Evolutionary conservation across 2,113 vertebrate species (phyloP).

Genomic region (Globicephala melas): DNA sequence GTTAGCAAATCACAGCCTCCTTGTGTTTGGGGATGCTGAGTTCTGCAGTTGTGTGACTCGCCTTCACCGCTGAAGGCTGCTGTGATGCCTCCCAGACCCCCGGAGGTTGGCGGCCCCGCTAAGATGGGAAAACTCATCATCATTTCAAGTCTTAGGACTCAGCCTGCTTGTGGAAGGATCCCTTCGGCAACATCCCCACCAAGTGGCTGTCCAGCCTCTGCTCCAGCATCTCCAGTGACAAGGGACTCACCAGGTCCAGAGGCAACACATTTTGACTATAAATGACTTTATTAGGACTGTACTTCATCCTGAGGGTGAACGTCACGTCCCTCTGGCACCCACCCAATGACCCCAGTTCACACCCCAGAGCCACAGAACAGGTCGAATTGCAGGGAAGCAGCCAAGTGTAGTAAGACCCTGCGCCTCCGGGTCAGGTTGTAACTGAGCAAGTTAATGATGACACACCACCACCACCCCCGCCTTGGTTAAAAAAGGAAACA

Average conservation of each 20-base stretch:
- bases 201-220: not conserved
- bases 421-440: not conserved
- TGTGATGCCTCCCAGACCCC: not conserved
- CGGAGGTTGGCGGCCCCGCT: rapidly evolving
- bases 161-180: not conserved
- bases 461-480: not conserved
- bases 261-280: not conserved
- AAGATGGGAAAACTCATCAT: rapidly evolving
- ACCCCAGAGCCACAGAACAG: not conserved
- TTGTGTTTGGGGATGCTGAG: not conserved
- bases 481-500: not conserved
- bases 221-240: rapidly evolving
- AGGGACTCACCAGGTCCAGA: not conserved
- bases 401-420: not conserved
- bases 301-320: not conserved
- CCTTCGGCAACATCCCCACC: slow-evolving; percentile 55
- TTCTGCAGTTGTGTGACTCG: rapidly evolving
- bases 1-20: not conserved
- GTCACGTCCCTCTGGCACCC: not conserved
- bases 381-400: not conserved
- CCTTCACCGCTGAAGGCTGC: not conserved
- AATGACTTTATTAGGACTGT: not conserved
- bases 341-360: not conserved
- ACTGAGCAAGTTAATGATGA: not conserved
- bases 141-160: not conserved